Base-by-base conservation (phyloP, 1,140 invertebrate species). In the Drosophila seguyi region DNA sequence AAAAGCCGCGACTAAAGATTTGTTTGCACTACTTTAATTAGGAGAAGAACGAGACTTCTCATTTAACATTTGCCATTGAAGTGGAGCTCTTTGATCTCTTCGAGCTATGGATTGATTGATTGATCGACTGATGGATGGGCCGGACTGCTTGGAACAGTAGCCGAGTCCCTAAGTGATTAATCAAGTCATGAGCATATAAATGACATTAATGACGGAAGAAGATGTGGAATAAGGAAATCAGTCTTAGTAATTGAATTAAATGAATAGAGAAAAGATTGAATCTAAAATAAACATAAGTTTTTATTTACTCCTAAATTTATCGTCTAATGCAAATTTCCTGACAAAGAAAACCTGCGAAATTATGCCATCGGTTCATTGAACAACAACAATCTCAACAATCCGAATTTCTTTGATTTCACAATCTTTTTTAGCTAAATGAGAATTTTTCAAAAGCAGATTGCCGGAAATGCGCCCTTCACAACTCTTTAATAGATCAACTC, bases 21-120 rank as follows among this genome's bases (percentile, higher is more conserved):
- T 69, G 42, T 65, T 73, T 67, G 66, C 81, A 50, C 62, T 57
- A 81, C 45, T 69, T 88, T 83, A 86, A 88, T 87, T 87, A 76
- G 84, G 66, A 58, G 25, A 48, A 34, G 29, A 11, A 53, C 29
- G n/a, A 7, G 11, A 20, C 31, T 52, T 22, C 29, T 31, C 38
- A 38, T 55, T 63, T 41, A 58, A 56, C 57, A 86, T 87, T 86
- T 78, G 83, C 75, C 71, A 62, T 79, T 53, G 57, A 59, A 72
- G 61, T 77, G 79, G 45, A 44, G 45, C 59, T 67, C 48, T 75
- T 88, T 88, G 82, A 88, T 88, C 77, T 69, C 53, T 25, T 41
- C 50, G 68, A 68, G 73, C 73, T 62, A 75, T 14, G 62, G 38
- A 77, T 77, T 75, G 73, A 75, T 75, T 75, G 73, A 75, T 72